A percentile compares a stretch with the other conserved stretches of the same genome.
phyloP scores from a whole-genome alignment of 2,888 invertebrate species.

The Tiliacea citrago region DNA sequence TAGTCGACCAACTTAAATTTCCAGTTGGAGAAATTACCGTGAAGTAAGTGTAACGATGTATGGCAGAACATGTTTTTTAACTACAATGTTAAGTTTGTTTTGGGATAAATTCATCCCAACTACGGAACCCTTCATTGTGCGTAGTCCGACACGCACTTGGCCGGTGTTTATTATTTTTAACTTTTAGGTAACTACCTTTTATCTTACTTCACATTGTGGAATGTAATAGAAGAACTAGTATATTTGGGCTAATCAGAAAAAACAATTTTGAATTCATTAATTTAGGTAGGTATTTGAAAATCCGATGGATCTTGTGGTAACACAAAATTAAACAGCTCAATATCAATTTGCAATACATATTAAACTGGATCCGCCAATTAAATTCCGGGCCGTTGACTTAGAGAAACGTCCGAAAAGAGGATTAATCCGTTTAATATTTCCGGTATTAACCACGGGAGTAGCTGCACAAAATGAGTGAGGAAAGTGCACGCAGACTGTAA shows the following conservation, averaged over 20 bases:
- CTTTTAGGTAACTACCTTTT: too few relatives aligned
- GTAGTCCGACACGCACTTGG: too few relatives aligned
- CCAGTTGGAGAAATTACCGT: too few relatives aligned
- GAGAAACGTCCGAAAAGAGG: slow-evolving; percentile 53
- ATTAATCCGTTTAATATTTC: slow-evolving; percentile 64
- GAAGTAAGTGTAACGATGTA: too few relatives aligned
- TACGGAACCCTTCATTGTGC: too few relatives aligned
- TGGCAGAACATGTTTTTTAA: too few relatives aligned
- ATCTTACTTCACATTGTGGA: not conserved
- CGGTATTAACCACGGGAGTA: slow-evolving; percentile 46
- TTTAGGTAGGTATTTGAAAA: not conserved
- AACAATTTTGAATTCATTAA: not conserved
- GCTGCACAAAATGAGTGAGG: slow-evolving; percentile 55
- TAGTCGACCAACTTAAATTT: too few relatives aligned
- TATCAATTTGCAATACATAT: slow-evolving; percentile 45
- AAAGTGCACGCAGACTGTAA: slow-evolving; percentile 62
- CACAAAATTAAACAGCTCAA: slow-evolving; percentile 35
- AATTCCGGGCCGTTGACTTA: slow-evolving; percentile 50
- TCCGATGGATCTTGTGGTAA: slow-evolving; percentile 16
- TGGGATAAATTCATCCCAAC: too few relatives aligned
- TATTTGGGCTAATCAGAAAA: not conserved
- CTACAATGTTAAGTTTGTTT: too few relatives aligned
- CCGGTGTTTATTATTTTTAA: too few relatives aligned
- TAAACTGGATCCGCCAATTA: slow-evolving; percentile 39
- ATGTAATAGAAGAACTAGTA: not conserved